A percentile compares a stretch with the other conserved stretches of the same genome.
phyloP scores from a whole-genome alignment of 2,797 vertebrate species.

The Artibeus lituratus region DNA sequence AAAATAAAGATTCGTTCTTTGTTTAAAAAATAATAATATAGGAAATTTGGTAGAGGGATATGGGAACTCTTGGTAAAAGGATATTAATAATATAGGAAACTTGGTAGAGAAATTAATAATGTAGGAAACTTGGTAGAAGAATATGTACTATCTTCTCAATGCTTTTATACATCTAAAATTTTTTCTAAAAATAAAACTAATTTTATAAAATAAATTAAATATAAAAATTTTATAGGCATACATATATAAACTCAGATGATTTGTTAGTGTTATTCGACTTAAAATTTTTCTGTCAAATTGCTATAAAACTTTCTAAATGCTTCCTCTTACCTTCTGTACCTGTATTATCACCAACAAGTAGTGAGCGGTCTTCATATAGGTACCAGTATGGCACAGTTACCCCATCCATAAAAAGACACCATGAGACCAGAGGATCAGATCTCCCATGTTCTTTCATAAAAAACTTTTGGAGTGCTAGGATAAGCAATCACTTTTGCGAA shows the following conservation, averaged over 20 bases:
- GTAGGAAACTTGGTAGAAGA: background rate
- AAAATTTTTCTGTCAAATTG: background rate
- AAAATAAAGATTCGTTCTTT: too few relatives aligned
- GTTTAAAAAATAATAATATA: too few relatives aligned
- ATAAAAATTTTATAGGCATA: background rate
- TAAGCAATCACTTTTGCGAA: background rate
- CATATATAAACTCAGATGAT: background rate
- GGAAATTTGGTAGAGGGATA: too few relatives aligned
- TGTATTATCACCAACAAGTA: background rate
- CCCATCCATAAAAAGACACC: background rate
- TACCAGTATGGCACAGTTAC: background rate
- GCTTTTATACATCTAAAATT: slow-evolving; percentile 7
- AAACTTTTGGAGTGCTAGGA: background rate
- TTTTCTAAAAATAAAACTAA: background rate
- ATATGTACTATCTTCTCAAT: background rate
- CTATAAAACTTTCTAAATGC: background rate
- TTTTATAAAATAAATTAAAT: background rate
- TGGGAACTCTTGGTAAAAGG: too few relatives aligned
- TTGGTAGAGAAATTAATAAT: too few relatives aligned
- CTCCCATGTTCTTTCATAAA: background rate
- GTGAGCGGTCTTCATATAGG: background rate
- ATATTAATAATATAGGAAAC: too few relatives aligned
- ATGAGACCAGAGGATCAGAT: background rate
- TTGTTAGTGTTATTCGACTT: background rate
- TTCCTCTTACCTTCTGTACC: background rate